Conservation (phyloP, 2,888 invertebrate genomes). For the Heliconius charithonia region DNA sequence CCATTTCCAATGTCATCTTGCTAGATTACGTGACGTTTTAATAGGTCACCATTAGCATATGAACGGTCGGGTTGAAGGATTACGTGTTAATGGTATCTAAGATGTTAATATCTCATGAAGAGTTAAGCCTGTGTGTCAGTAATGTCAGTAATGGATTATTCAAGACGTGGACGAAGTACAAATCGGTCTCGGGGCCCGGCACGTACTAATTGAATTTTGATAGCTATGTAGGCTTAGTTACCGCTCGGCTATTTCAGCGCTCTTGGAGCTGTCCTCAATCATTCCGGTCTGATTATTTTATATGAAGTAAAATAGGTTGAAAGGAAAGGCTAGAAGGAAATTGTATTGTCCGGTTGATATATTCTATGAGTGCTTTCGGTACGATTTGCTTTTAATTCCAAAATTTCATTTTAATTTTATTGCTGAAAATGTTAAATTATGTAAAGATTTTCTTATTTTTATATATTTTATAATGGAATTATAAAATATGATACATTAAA, state of each 20-base stretch:
- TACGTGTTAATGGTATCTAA: constrained; percentile 75
- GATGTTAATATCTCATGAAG: constrained; percentile 73
- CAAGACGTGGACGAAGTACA: constrained; percentile 64
- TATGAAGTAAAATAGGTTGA: constrained; percentile 41
- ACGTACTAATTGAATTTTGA: constrained; percentile 65
- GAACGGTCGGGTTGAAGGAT: constrained; percentile 74
- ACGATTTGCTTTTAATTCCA: not conserved
- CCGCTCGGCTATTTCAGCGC: constrained; percentile 47
- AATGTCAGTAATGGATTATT: constrained; percentile 73
- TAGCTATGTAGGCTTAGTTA: constrained; percentile 54
- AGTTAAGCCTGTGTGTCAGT: constrained; percentile 69
- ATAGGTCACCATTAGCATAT: constrained; percentile 77
- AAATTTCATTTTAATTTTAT: not conserved
- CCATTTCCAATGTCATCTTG: constrained; percentile 61
- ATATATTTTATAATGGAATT: not conserved
- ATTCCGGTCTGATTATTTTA: constrained; percentile 45
- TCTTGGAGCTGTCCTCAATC: constrained; percentile 43
- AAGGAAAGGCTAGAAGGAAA: constrained; percentile 36
- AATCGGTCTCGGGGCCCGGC: constrained; percentile 57
- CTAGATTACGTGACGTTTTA: constrained; percentile 66
- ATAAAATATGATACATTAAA: not conserved
- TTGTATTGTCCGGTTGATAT: constrained; percentile 28
- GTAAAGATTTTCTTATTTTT: not conserved
- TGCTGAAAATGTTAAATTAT: not conserved
- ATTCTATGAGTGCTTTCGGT: constrained; percentile 8